Evolutionary conservation across 2,888 invertebrate genomes (phyloP), one percentile per base, ranked within the genome.

Genomic region (Gibbula magus): DNA sequence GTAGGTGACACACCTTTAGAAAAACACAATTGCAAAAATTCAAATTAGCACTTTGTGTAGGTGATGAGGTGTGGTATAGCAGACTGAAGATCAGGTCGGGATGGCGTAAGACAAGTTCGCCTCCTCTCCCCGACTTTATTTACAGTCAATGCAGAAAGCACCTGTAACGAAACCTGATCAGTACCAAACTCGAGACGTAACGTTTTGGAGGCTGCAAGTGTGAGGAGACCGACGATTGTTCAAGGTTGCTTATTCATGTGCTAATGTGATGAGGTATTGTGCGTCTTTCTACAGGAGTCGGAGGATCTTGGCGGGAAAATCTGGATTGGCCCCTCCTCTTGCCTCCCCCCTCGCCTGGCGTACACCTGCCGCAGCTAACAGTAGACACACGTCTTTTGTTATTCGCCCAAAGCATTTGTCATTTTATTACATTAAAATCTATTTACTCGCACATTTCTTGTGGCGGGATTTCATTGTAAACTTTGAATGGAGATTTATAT

Each of bases 211-310:
- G 61, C 25, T 29, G 61, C 61, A 61, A 45, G 45, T 45, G 45
- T 18, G 25, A 18, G 29, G 61, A 25, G 29, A 16, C 29, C 16
- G 16, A n/a, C 18, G 29, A 61, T 29, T 61, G 61, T 29, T 29
- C 61, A 61, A 61, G 61, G 61, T 61, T 25, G 16, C 29, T 25
- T 61, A 61, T 61, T 61, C 61, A 61, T 61, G 61, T 61, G 61
- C 29, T 61, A 61, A 61, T 61, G 25, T 61, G 61, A 13, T 25
- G 61, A 61, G 61, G 29, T 61, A 29, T 61, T 61, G 25, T 61
- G 25, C 16, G 25, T 22, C 25, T 22, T 16, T 25, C 5, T 16
- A 29, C 16, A 25, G 61, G 29, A 10, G 45, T 13, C 13, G 29
- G 29, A 25, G 29, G 29, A 29, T 29, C 61, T 16, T 61, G 61